Percentiles rank a stretch among this genome's conserved stretches.
phyloP scores from a whole-genome alignment of 2,888 invertebrate species.

The Tenthredo mesomela region DNA sequence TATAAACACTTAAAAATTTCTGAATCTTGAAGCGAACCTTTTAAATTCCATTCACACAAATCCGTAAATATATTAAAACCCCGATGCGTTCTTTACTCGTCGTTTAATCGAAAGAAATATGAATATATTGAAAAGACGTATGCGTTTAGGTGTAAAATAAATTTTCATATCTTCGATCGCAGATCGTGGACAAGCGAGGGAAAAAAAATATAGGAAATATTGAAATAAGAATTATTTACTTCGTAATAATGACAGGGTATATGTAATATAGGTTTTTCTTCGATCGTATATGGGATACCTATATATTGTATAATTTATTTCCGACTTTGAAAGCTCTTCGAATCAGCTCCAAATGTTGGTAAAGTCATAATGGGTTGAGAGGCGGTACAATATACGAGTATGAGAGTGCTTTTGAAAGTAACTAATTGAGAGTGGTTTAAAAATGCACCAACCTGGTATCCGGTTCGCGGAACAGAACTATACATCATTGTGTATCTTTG shows the following conservation, averaged over 20 bases:
- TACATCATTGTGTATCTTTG: conserved; percentile 13
- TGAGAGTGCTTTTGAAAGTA: conserved; percentile 1
- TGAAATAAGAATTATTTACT: neutral
- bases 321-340: neutral
- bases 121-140: neutral
- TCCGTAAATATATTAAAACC: conserved; percentile 14
- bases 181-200: neutral
- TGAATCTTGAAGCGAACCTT: neutral
- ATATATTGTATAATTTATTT: neutral
- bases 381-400: neutral
- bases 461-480: neutral
- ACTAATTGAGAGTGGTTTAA: conserved; percentile 14
- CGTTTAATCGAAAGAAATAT: neutral
- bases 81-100: neutral
- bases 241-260: neutral
- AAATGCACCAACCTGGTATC: conserved; percentile 13
- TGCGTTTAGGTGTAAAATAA: neutral
- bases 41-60: conserved; percentile 10
- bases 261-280: no score
- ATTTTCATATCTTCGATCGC: neutral
- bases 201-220: neutral
- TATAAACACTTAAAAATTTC: conserved; percentile 4
- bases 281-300: neutral
- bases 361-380: neutral
- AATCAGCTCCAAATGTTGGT: neutral